A percentile compares a stretch with the other conserved stretches of the same genome.
These are phyloP conservation scores for Lepeophtheirus salmonis DNA, from an alignment of 1,140 invertebrate genomes.

Conservation along the genomic window DNA sequence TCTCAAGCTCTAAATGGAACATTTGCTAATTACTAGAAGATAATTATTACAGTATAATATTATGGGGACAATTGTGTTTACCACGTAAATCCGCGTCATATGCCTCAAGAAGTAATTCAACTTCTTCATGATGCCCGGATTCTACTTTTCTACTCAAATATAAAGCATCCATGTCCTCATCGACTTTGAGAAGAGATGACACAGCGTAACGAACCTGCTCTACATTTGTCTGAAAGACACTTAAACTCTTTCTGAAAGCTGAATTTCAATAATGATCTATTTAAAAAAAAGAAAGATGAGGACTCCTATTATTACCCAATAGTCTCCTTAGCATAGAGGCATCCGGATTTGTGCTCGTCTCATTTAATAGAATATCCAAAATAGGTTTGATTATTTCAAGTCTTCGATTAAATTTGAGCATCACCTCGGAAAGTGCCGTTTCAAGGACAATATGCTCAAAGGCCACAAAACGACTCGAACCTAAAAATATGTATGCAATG, in stretches of 20 bases:
- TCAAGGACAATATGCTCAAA: slow-evolving; percentile 7
- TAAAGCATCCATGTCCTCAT: not conserved
- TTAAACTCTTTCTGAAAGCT: slow-evolving; percentile 7
- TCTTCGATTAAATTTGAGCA: slow-evolving; percentile 6
- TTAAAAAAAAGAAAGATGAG: not conserved
- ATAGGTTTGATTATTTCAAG: slow-evolving; percentile 1
- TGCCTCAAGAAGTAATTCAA: not conserved
- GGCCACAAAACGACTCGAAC: not conserved
- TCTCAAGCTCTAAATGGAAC: not conserved
- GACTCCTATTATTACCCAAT: not conserved
- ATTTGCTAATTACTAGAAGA: too few species aligned
- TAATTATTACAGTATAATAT: too few species aligned
- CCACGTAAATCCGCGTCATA: not conserved
- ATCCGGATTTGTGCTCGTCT: slow-evolving; percentile 1
- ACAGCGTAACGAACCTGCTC: not conserved
- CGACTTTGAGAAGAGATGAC: not conserved
- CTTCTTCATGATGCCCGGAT: not conserved
- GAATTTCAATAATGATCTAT: not conserved
- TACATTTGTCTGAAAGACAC: not conserved
- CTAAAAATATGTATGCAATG: not conserved
- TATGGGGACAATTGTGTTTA: too few species aligned
- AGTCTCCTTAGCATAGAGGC: slow-evolving; percentile 1
- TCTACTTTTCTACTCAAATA: not conserved
- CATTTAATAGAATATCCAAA: not conserved
- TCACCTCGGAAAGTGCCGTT: not conserved